Conservation (phyloP, 2,797 vertebrate genomes). For the Eurystomus glaucurus region DNA sequence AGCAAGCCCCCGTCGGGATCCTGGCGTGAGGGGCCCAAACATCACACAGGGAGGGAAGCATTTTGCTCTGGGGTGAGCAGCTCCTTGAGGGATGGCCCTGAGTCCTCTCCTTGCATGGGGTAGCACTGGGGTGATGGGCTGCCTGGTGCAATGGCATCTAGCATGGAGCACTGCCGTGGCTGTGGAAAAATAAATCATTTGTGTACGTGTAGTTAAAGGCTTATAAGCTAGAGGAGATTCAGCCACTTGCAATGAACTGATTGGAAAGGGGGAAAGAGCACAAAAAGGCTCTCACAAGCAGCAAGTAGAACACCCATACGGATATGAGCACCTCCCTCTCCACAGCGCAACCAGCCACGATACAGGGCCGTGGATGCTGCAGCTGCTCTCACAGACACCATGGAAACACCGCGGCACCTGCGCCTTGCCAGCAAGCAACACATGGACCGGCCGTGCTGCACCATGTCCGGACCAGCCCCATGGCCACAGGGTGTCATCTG, state of each 20-base stretch:
- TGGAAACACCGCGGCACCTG: neutral
- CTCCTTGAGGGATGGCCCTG: neutral
- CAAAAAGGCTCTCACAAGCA: neutral
- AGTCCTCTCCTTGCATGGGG: accelerated
- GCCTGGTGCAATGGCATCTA: neutral
- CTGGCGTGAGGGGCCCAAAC: accelerated
- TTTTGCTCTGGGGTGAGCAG: accelerated
- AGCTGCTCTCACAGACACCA: neutral
- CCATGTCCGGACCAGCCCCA: accelerated
- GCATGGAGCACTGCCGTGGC: accelerated
- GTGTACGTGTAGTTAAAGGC: neutral
- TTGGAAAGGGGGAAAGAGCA: neutral
- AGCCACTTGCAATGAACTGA: neutral
- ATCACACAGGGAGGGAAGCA: neutral
- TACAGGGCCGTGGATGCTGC: neutral
- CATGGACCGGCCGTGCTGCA: neutral
- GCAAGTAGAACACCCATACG: accelerated
- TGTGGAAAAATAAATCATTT: accelerated
- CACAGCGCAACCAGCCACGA: accelerated
- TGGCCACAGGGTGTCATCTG: accelerated
- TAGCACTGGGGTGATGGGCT: neutral
- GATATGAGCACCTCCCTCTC: accelerated
- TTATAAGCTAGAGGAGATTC: neutral
- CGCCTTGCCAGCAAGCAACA: accelerated
- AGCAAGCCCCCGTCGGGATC: accelerated